Percentiles rank a stretch among this genome's conserved stretches.
Evolutionary conservation across 2,113 vertebrate species (phyloP).

Genomic region (Dunckerocampus dactyliophorus): DNA sequence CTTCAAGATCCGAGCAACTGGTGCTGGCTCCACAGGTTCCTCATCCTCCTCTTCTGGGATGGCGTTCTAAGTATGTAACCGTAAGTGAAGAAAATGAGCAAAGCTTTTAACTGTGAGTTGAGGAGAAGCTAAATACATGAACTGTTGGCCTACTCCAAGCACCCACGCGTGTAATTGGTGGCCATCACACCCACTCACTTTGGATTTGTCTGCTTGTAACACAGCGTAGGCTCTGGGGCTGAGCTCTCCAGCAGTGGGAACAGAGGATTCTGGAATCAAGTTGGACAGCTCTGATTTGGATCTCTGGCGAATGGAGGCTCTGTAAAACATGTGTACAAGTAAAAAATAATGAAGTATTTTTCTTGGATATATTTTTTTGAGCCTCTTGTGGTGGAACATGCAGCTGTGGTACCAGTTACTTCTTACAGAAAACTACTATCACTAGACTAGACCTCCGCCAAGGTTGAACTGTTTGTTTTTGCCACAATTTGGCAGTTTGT

Average conservation of each 20-base stretch:
- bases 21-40: conserved; percentile 75
- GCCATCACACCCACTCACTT: conserved; percentile 39
- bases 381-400: no score
- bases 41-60: conserved; percentile 66
- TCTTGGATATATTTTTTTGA: no score
- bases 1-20: conserved; percentile 85
- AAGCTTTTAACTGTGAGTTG: no score
- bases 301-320: conserved; percentile 84
- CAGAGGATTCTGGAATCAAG: conserved; percentile 73
- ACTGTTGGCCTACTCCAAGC: conserved; percentile 2
- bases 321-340: conserved; percentile 39
- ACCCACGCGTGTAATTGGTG: neutral
- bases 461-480: no score
- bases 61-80: neutral
- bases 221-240: conserved; percentile 46
- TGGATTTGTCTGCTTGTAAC: conserved; percentile 35
- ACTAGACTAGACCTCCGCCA: no score
- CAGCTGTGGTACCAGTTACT: no score
- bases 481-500: no score
- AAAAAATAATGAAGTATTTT: no score
- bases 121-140: neutral
- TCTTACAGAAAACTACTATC: no score
- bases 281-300: conserved; percentile 87
- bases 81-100: neutral
- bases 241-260: conserved; percentile 70